These are phyloP conservation scores for Ctena decussata DNA, from an alignment of 2,888 invertebrate genomes.

Conservation along the genomic window DNA sequence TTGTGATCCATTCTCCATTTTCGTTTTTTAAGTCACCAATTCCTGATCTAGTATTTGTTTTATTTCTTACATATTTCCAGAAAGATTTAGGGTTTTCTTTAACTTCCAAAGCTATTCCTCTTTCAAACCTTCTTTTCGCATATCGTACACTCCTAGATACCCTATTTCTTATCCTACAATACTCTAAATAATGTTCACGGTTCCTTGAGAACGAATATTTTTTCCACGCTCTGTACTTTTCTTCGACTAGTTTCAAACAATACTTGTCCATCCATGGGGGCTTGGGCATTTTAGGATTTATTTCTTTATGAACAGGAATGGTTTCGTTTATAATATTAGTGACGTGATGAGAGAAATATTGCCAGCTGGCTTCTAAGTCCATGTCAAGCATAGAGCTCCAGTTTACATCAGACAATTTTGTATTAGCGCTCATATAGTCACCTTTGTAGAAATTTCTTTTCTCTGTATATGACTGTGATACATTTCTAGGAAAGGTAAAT, in stretches of 20 bases:
- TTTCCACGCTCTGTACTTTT: constrained; percentile 30
- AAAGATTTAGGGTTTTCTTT: constrained; percentile 17
- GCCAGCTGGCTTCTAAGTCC: constrained; percentile 9
- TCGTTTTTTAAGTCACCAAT: background rate
- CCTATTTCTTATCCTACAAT: constrained; percentile 17
- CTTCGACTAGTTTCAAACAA: constrained; percentile 14
- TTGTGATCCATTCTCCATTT: background rate
- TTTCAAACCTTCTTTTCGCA: constrained; percentile 7
- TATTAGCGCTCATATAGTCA: background rate
- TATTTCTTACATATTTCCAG: constrained; percentile 13
- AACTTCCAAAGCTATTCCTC: background rate
- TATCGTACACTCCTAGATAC: background rate
- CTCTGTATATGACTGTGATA: background rate
- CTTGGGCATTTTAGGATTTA: background rate
- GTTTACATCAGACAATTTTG: background rate
- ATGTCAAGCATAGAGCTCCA: background rate
- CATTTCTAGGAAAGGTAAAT: background rate
- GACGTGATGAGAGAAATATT: background rate
- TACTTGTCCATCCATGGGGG: constrained; percentile 24
- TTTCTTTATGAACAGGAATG: background rate
- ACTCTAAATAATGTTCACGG: constrained; percentile 7
- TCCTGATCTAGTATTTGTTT: constrained; percentile 17
- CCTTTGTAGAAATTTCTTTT: background rate
- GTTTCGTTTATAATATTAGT: background rate
- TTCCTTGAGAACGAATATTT: constrained; percentile 3